These are phyloP conservation scores for Muscicapa adusta DNA, from an alignment of 2,113 vertebrate species.

Conservation along the genomic window DNA sequence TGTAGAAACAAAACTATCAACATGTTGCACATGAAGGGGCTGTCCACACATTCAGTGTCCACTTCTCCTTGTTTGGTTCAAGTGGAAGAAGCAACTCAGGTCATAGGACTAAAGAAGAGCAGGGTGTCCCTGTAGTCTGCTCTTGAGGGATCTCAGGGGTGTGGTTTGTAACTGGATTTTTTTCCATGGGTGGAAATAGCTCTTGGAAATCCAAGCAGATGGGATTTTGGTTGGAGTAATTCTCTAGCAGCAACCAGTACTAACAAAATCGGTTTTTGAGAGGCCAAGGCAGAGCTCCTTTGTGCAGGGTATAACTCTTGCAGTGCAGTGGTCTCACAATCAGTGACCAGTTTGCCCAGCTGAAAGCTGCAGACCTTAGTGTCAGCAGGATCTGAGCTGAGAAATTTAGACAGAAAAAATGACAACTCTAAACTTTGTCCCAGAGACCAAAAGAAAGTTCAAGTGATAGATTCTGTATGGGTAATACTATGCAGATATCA, in stretches of 20 bases:
- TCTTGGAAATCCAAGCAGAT: neutral
- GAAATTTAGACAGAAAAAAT: neutral
- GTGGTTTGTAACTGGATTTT: neutral
- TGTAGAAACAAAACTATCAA: neutral
- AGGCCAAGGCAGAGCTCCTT: neutral
- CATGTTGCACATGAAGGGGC: neutral
- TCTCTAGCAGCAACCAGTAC: neutral
- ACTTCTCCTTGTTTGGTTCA: neutral
- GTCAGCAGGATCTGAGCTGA: neutral
- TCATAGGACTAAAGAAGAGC: rapidly evolving
- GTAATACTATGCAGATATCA: neutral
- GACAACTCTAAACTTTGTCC: neutral
- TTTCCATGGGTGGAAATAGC: neutral
- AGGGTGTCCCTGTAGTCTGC: neutral
- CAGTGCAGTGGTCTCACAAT: neutral
- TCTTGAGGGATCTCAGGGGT: neutral
- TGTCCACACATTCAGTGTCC: neutral
- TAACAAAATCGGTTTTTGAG: neutral
- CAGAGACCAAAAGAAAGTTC: neutral
- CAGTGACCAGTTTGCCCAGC: neutral
- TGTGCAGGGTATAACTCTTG: neutral
- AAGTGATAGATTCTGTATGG: neutral
- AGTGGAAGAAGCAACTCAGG: neutral
- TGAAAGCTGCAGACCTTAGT: neutral
- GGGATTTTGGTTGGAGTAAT: neutral